A percentile compares a stretch with the other conserved stretches of the same genome.
These are phyloP conservation scores for Lucilia sericata DNA, from an alignment of 1,140 invertebrate species.

Conservation along the genomic window DNA sequence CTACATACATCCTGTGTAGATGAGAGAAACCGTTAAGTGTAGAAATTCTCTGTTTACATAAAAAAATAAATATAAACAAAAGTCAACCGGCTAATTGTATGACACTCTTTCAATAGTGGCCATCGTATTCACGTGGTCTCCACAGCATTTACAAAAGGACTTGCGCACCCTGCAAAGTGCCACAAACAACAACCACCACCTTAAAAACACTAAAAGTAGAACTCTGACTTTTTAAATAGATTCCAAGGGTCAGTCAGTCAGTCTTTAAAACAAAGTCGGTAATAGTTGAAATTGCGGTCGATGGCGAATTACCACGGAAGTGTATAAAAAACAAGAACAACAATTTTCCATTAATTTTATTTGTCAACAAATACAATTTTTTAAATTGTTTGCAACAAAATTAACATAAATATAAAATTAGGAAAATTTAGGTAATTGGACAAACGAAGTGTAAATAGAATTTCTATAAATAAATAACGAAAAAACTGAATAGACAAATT, in stretches of 20 bases:
- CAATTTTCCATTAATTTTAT: background rate
- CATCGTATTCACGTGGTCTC: background rate
- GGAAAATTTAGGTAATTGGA: constrained; percentile 1
- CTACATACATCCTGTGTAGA: too few species aligned
- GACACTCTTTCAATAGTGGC: background rate
- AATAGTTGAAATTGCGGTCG: background rate
- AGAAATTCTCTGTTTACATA: background rate
- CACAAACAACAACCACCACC: background rate
- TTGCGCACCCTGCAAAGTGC: background rate
- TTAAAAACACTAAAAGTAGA: background rate
- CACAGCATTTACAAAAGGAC: background rate
- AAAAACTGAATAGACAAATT: background rate
- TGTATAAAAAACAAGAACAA: background rate
- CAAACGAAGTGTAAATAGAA: background rate
- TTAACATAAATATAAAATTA: background rate
- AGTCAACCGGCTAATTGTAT: background rate
- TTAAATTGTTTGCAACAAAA: background rate
- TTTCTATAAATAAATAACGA: background rate
- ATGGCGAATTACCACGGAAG: background rate
- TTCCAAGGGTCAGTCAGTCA: background rate
- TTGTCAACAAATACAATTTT: background rate
- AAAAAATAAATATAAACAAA: background rate
- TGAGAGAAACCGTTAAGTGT: too few species aligned
- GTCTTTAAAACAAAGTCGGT: background rate
- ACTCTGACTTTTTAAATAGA: constrained; percentile 8